Evolutionary conservation across 2,888 invertebrate species (phyloP), one percentile per base, ranked within the genome.

Genomic region (Amiota communis): DNA sequence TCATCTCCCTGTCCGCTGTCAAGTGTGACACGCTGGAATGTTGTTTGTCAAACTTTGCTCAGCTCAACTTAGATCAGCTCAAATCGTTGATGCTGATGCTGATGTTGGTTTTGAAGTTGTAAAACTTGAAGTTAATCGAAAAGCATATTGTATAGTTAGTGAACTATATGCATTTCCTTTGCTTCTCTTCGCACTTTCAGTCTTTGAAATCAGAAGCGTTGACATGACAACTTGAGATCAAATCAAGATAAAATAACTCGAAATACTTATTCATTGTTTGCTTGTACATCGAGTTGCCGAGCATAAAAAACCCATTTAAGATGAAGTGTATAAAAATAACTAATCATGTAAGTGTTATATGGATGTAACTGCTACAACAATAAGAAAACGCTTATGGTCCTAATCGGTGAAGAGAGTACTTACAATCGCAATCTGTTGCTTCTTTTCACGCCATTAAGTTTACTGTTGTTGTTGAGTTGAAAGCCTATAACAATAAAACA

Each of bases 181-280:
- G 11, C 13, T 59, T 56, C 12, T 20, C 48, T 68, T 59, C 57
- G 75, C 70, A 68, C 75, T 73, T 76, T 75, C 75, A 79, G 72
- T 59, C 61, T 75, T 76, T 72, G 80, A 85, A 83, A 84, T 84
- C 84, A 87, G 86, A 87, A 87, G 87, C 88, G 87, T 87, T 87
- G 87, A 87, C 87, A 87, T 86, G 87, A 86, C 87, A 87, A 88
- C 86, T 85, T 79, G 80, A 84, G 85, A 88, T 87, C 80, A 78
- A 81, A 51, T 13, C 20, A 53, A 68, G 47, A 68, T 46, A 63
- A 74, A 49, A 63, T 51, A 61, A 15, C 63, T 69, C 65, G 59
- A 71, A 72, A 70, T 59, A n/a, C n/a, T n/a, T n/a, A 64, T 51
- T 51, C 20, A 53, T 51, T 68, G 47, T 68, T 65, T 51, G 10